phyloP scores from a whole-genome alignment of 2,113 vertebrate species.

The Spea bombifrons region DNA sequence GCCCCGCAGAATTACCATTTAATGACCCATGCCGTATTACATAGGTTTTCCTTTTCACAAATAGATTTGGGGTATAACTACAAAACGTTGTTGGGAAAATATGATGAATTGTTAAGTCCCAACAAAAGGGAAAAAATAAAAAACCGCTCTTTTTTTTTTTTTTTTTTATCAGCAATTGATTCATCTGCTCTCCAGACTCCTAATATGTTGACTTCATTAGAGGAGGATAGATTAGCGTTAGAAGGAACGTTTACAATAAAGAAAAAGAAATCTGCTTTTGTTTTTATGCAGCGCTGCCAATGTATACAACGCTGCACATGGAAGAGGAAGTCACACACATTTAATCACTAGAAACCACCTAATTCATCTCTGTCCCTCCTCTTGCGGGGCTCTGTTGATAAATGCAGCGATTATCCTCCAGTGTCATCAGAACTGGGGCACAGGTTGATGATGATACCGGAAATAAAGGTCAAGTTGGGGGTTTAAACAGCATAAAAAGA shows the following conservation, averaged over 20 bases:
- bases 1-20: constrained; percentile 40
- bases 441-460: too few species aligned
- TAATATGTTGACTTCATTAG: constrained; percentile 37
- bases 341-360: constrained; percentile 19
- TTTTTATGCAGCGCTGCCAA: constrained; percentile 33
- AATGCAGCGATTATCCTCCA: too few species aligned
- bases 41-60: constrained; percentile 31
- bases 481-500: too few species aligned
- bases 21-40: constrained; percentile 41
- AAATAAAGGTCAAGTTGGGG: too few species aligned
- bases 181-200: constrained; percentile 44
- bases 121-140: background rate
- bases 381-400: constrained; percentile 4
- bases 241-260: constrained; percentile 37
- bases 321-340: background rate
- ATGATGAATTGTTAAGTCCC: constrained; percentile 35
- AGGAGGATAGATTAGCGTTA: constrained; percentile 36
- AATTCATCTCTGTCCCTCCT: constrained; percentile 8
- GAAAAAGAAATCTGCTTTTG: constrained; percentile 23
- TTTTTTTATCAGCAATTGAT: constrained; percentile 31
- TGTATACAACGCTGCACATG: constrained; percentile 39
- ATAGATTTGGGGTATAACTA: constrained; percentile 27
- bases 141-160: constrained; percentile 11
- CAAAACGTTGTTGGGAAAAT: constrained; percentile 38
- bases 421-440: too few species aligned